phyloP scores from a whole-genome alignment of 2,113 vertebrate genomes.

The Gavialis gangeticus region DNA sequence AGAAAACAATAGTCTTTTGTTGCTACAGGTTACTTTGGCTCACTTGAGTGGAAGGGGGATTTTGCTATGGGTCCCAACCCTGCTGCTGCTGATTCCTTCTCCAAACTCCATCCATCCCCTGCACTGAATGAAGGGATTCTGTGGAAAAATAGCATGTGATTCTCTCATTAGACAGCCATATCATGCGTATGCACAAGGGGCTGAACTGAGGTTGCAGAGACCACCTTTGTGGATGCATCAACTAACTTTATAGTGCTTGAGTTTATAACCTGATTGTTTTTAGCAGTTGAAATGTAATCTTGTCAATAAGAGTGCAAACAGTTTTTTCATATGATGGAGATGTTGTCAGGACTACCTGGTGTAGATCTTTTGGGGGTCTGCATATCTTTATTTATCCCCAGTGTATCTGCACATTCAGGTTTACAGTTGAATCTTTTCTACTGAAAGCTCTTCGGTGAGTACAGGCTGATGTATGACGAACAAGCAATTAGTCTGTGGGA shows the following conservation, averaged over 20 bases:
- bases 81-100: neutral
- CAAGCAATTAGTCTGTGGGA: too few relatives aligned
- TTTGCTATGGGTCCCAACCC: neutral
- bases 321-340: slow-evolving; percentile 80
- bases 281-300: slow-evolving; percentile 64
- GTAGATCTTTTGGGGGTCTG: slow-evolving; percentile 72
- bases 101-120: too few relatives aligned
- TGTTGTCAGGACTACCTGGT: too few relatives aligned
- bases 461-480: too few relatives aligned
- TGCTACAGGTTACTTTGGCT: neutral
- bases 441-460: too few relatives aligned
- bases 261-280: neutral
- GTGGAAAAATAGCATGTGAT: neutral
- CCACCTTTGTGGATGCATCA: neutral
- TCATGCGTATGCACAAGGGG: neutral
- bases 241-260: neutral
- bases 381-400: neutral
- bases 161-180: neutral
- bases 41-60: neutral
- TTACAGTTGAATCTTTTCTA: neutral
- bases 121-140: neutral
- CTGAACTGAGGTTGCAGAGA: neutral
- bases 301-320: slow-evolving; percentile 89
- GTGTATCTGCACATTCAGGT: neutral
- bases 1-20: neutral